Base-by-base conservation (phyloP, 2,888 invertebrate genomes). In the Orthosia gothica region DNA sequence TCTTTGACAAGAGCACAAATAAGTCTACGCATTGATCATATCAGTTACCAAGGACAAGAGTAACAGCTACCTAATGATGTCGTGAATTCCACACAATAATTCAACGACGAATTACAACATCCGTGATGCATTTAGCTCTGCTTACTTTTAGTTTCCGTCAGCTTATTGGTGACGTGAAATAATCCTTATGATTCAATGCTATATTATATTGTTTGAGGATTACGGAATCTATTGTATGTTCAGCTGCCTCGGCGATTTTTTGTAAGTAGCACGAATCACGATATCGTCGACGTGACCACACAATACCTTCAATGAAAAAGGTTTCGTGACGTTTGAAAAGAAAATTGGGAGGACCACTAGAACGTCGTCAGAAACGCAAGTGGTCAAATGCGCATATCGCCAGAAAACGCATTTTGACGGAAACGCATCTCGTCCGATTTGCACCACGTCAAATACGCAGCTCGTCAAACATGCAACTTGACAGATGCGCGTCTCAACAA, bases 221-320 rank as follows among this genome's bases (percentile, higher is more conserved):
- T 63, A 40, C 76, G 52, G 76, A 52, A 66, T 55, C 32, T 20
- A 55, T 79, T 79, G 79, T 79, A 62, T 65, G 55, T 49, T 64
- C 15, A n/a, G 61, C 61, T 65, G 18, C 50, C 16, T 45, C n/a
- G n/a, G 13, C 20, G n/a, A 26, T 61, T 76, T 50, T 62, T 66
- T 79, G 61, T 47, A 50, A 79, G 55, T n/a, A n/a, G n/a, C n/a
- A n/a, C n/a, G 40, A 50, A 66, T n/a, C 52, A 16, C 32, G 50
- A 57, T 66, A 52, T 55, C 55, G 47, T 26, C n/a, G 32, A 55
- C 61, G 73, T 66, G 61, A 47, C 62, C 32, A 62, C 68, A 68
- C 76, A 75, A 75, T 76, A 61, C 47, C 11, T 40, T 23, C 20
- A 26, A 40, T 18, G 4, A 66, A n/a, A 45, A 68, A 15, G 23